Base-by-base conservation (phyloP, 2,888 invertebrate genomes). In the Morpho achilles region DNA sequence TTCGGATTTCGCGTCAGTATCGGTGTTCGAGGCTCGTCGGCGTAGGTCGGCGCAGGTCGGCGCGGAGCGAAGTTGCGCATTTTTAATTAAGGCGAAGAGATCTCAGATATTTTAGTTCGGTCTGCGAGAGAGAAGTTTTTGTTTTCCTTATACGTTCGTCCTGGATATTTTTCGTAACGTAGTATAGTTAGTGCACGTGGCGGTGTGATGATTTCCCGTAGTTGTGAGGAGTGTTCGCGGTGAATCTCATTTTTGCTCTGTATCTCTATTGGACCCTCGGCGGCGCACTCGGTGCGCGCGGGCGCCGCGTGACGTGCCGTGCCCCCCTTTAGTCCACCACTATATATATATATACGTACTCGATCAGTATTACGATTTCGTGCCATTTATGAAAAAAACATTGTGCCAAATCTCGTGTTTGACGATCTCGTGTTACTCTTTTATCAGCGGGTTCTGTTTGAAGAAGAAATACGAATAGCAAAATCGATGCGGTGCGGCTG, bases 51-150 rank as follows among this genome's bases (percentile, higher is more conserved):
- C 63, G 67, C 76, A 78, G 78, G 69, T 64, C 80, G 80, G 77
- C 70, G 68, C 67, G 65, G 66, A 67, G 84, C 87, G 83, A 86
- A 86, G 87, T 74, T 75, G 79, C 80, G 87, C 88, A 87, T 87
- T 87, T 87, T 75, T 69, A 50, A 10, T 51, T 84, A 84, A 82
- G 82, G 75, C 77, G 83, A 80, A 81, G 88, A 89, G 88, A 89
- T 89, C 88, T 89, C 88, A 89, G 80, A 80, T 87, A 84, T 81
- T 85, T 85, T 86, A 87, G 86, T 84, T 85, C 67, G 70, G 64
- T 64, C 66, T 67, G 67, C 62, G 63, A 69, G 66, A 64, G 70
- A 47, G 43, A 43, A 57, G 10, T 54, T 53, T 58, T 60, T 56
- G 48, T 55, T 57, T 53, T 40, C 8, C 23, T n/a, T 43, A 22